Evolutionary conservation across 2,113 vertebrate species (phyloP), one percentile per base, ranked within the genome.

Genomic region (Bubo bubo): DNA sequence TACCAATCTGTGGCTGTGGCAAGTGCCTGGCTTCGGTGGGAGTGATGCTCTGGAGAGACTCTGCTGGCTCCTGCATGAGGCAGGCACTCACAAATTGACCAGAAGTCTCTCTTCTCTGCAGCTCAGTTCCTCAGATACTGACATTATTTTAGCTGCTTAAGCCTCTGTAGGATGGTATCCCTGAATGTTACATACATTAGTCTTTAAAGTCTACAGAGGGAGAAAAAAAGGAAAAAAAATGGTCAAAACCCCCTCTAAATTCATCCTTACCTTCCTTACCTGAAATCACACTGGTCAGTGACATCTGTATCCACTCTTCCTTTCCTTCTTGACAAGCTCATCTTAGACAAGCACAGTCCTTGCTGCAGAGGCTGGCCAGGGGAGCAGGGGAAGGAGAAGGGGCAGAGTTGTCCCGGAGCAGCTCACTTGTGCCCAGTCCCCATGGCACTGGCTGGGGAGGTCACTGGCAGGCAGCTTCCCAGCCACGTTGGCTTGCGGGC

Each of bases 341-440:
- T 23, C 30, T 39, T 68, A n/a, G 68, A 26, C 27, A 35, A 50
- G 45, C 12, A 5, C 20, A 4, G 35, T 37, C 45, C 55, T 49
- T 35, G 43, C 49, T 88, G 70, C 50, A 26, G 90, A 12, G 49
- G 20, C 70, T 59, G 34, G 7, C 59, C 30, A 14, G 63, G 52
- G 0, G 12, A 58, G 39, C 12, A 47, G 14, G 10, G 26, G 27
- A 6, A 45, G 41, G 49, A 37, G 27, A 49, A 74, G 37, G 53
- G 39, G 27, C 52, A 91, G 52, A 58, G 24, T 0, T 68, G 23
- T 63, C 43, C 63, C 41, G 68, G 49, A 53, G 67, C 52, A 43
- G 23, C 62, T 66, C 4, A 3, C 10, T 9, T 18, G 21, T 30
- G 34, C 6, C 1, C 8, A 5, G 19, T 4, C 17, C 14, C 17